phyloP scores from a whole-genome alignment of 2,797 vertebrate species.

The Sciurus carolinensis region DNA sequence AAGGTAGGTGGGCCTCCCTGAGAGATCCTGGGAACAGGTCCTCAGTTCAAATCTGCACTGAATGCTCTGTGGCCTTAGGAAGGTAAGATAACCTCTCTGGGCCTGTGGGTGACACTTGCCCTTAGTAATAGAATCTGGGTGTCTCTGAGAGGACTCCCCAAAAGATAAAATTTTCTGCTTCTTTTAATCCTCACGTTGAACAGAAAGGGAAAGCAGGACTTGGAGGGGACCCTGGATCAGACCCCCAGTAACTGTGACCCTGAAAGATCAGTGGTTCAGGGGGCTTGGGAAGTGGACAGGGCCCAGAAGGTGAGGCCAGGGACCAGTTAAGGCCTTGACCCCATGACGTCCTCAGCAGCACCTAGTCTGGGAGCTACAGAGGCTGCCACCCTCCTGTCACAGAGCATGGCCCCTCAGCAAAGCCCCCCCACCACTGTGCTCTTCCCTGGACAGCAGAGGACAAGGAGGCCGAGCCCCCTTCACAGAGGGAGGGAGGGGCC shows the following conservation, averaged over 20 bases:
- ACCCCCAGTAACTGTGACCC: too few relatives aligned
- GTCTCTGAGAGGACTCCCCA: background rate
- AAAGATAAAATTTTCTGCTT: background rate
- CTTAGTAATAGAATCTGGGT: background rate
- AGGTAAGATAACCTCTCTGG: background rate
- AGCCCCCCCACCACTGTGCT: rapidly evolving
- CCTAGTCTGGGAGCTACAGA: background rate
- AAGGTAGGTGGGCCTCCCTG: rapidly evolving
- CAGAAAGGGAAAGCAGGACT: background rate
- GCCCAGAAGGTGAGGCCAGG: background rate
- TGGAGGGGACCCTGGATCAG: background rate
- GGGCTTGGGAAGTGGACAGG: background rate
- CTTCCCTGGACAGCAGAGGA: background rate
- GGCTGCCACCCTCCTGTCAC: background rate
- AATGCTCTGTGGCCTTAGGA: background rate
- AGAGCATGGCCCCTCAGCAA: background rate
- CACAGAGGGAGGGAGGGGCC: background rate
- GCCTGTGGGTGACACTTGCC: background rate
- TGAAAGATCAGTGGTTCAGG: background rate
- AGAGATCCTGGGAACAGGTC: background rate
- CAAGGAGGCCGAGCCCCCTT: too few relatives aligned
- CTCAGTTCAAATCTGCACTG: background rate
- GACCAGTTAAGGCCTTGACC: background rate
- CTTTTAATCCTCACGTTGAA: background rate
- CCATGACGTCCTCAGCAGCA: background rate